phyloP scores from a whole-genome alignment of 1,140 invertebrate genomes.

The Apis florea region DNA sequence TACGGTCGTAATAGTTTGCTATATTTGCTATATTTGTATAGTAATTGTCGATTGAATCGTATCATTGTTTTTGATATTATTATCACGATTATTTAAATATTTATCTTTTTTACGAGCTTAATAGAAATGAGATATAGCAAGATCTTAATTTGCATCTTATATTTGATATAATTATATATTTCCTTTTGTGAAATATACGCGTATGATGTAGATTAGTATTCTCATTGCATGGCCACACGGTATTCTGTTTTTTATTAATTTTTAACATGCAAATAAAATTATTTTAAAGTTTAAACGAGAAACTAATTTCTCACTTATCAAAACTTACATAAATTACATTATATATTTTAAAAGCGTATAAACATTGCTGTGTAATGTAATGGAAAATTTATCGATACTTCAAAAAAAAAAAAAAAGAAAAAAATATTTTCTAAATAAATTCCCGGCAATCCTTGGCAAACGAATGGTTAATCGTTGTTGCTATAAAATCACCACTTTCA shows the following conservation, averaged over 20 bases:
- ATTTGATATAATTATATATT: conserved; percentile 23
- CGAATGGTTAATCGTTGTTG: background rate
- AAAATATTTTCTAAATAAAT: background rate
- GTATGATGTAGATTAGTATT: conserved; percentile 44
- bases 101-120: background rate
- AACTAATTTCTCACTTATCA: background rate
- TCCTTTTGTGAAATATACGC: conserved; percentile 23
- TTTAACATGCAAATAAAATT: conserved; percentile 38
- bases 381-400: background rate
- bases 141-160: conserved; percentile 1
- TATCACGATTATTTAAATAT: background rate
- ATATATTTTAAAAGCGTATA: background rate
- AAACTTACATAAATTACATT: background rate
- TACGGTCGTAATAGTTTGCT: background rate
- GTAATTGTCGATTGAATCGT: background rate
- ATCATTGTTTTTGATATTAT: background rate
- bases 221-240: conserved; percentile 48
- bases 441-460: background rate
- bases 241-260: conserved; percentile 37
- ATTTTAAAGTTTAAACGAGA: too few relatives aligned
- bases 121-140: background rate
- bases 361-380: too few relatives aligned
- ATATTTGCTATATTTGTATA: too few relatives aligned
- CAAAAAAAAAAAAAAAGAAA: too few relatives aligned
- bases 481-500: too few relatives aligned